phyloP scores from a whole-genome alignment of 2,888 invertebrate species.

The Ochlodes sylvanus region DNA sequence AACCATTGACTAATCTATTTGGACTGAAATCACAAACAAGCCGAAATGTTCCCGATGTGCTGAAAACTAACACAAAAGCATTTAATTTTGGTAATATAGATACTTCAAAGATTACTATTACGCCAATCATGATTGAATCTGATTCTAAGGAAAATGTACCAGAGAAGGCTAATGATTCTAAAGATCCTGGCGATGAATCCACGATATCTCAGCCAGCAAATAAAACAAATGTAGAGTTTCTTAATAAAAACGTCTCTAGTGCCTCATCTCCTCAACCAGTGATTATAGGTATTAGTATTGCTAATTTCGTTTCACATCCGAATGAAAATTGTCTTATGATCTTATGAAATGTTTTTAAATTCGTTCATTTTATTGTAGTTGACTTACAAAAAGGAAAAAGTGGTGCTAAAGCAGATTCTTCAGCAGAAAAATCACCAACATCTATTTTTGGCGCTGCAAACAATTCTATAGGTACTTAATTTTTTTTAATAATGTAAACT shows the following conservation, averaged over 20 bases:
- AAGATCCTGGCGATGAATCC: constrained; percentile 51
- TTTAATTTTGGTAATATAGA: constrained; percentile 50
- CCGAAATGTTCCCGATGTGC: constrained; percentile 58
- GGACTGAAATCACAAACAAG: constrained; percentile 56
- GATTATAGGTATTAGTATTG: constrained; percentile 49
- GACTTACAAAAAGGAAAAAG: constrained; percentile 44
- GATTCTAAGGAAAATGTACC: constrained; percentile 63
- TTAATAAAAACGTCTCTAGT: constrained; percentile 50
- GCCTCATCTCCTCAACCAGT: constrained; percentile 47
- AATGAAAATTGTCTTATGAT: background rate
- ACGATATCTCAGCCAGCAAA: too few relatives aligned
- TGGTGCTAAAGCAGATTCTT: background rate
- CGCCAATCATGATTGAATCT: constrained; percentile 50
- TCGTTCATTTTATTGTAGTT: constrained; percentile 38
- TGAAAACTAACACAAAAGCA: constrained; percentile 54
- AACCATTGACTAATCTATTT: constrained; percentile 63
- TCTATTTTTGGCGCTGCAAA: constrained; percentile 17
- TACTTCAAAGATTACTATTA: constrained; percentile 44
- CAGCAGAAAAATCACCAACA: constrained; percentile 10
- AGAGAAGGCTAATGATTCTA: constrained; percentile 47
- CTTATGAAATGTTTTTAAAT: background rate
- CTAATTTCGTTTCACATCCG: background rate
- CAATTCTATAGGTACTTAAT: constrained; percentile 3
- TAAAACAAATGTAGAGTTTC: too few relatives aligned
- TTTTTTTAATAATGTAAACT: background rate